Evolutionary conservation across 2,888 invertebrate species (phyloP).

Genomic region (Myopa testacea): DNA sequence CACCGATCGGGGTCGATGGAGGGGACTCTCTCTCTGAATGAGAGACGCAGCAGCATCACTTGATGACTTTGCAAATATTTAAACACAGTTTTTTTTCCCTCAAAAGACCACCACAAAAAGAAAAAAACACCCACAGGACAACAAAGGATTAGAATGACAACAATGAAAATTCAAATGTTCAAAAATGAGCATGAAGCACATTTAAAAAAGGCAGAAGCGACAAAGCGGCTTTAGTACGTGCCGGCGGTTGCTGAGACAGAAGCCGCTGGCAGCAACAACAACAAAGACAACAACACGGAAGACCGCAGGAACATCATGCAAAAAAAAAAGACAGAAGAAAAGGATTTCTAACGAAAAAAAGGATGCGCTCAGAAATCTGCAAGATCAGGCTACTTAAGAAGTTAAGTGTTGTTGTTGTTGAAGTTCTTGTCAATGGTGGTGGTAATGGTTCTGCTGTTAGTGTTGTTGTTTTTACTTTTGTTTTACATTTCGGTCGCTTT

Average conservation of each 20-base stretch:
- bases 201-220: background rate
- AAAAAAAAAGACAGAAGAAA: background rate
- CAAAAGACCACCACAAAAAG: slow-evolving; percentile 46
- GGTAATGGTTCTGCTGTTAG: too few species aligned
- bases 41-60: background rate
- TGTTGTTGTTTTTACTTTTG: background rate
- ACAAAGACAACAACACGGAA: background rate
- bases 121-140: background rate
- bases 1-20: background rate
- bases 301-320: background rate
- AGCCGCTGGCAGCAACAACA: background rate
- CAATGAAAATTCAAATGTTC: background rate
- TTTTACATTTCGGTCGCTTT: background rate
- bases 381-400: slow-evolving; percentile 20
- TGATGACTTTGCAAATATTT: slow-evolving; percentile 50
- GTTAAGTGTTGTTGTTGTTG: slow-evolving; percentile 7
- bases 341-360: slow-evolving; percentile 2
- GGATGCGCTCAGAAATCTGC: slow-evolving; percentile 10
- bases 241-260: background rate
- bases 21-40: background rate
- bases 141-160: background rate
- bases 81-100: slow-evolving; percentile 34
- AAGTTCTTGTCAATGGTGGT: background rate
- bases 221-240: slow-evolving; percentile 4
- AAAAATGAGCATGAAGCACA: background rate